A percentile compares a stretch with the other conserved stretches of the same genome.
These are phyloP conservation scores for Tringa solitaria DNA, from an alignment of 2,113 vertebrate genomes.

Conservation along the genomic window DNA sequence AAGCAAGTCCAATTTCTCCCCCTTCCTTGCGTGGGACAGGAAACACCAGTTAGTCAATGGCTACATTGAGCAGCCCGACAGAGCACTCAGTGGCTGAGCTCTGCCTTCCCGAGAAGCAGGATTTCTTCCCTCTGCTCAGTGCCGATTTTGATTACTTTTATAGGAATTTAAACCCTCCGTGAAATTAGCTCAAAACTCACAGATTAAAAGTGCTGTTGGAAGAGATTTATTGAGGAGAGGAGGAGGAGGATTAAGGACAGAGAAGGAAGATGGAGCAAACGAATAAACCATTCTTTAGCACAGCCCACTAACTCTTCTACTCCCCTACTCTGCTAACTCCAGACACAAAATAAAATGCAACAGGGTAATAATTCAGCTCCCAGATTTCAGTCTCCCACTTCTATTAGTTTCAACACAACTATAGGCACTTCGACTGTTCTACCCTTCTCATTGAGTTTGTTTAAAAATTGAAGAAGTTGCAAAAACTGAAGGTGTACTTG, in stretches of 20 bases:
- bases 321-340: neutral
- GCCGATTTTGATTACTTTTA: neutral
- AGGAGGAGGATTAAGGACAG: neutral
- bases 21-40: neutral
- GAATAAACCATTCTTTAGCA: neutral
- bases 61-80: neutral
- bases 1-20: neutral
- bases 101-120: neutral
- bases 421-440: neutral
- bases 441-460: neutral
- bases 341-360: neutral
- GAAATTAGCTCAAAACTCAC: neutral
- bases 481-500: neutral
- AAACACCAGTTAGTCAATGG: neutral
- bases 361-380: neutral
- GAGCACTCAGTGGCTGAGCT: accelerated
- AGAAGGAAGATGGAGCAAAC: neutral
- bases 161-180: neutral
- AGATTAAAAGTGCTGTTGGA: neutral
- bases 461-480: neutral
- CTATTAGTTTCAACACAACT: neutral
- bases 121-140: neutral
- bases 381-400: neutral
- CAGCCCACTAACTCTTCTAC: neutral
- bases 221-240: neutral